A percentile compares a stretch with the other conserved stretches of the same genome.
Evolutionary conservation across 2,888 invertebrate species (phyloP).

Genomic region (Ophion ellenae): DNA sequence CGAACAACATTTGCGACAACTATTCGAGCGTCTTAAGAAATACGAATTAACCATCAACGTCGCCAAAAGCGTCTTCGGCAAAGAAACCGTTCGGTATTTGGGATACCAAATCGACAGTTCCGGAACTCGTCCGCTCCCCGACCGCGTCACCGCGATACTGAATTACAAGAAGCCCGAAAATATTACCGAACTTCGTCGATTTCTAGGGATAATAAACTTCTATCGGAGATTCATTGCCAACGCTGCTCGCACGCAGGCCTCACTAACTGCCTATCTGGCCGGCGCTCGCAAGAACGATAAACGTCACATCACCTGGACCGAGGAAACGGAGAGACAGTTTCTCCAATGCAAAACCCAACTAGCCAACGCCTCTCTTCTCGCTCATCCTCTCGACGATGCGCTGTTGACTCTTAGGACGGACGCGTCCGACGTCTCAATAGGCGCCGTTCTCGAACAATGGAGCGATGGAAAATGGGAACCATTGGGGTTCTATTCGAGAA

Average conservation of each 20-base stretch:
- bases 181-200: conserved; percentile 40
- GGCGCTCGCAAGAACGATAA: no score
- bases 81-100: not conserved
- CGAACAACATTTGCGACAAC: no score
- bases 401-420: conserved; percentile 54
- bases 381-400: not conserved
- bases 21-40: no score
- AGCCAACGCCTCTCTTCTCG: conserved; percentile 38
- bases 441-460: conserved; percentile 49
- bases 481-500: conserved; percentile 36
- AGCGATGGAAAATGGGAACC: conserved; percentile 49
- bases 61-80: not conserved
- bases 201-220: conserved; percentile 42
- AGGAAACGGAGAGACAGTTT: no score
- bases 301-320: no score
- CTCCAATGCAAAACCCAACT: conserved; percentile 13
- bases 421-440: conserved; percentile 57
- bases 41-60: not conserved
- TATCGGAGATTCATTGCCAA: conserved; percentile 28
- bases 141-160: not conserved
- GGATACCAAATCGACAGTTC: not conserved
- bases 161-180: not conserved
- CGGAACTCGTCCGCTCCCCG: not conserved
- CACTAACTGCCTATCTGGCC: no score
- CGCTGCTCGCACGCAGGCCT: conserved; percentile 17